Percentiles rank a stretch among this genome's conserved stretches.
These are phyloP conservation scores for Acrocyrtus sp. DNA, from an alignment of 2,888 invertebrate genomes.

Conservation along the genomic window DNA sequence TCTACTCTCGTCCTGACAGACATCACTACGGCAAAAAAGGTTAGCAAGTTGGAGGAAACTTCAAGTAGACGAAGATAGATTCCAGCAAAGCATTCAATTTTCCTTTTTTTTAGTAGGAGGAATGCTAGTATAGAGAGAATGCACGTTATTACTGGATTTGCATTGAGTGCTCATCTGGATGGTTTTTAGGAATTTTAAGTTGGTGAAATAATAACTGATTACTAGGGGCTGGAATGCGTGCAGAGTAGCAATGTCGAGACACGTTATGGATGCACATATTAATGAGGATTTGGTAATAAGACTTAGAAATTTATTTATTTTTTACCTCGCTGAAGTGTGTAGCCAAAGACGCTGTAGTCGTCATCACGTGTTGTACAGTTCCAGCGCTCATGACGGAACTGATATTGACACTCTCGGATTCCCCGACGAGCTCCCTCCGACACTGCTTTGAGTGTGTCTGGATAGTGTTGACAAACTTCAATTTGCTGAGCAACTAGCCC, in stretches of 20 bases:
- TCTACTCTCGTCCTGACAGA: not conserved
- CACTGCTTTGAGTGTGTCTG: constrained; percentile 69
- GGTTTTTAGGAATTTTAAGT: constrained; percentile 12
- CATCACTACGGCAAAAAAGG: not conserved
- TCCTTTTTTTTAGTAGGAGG: constrained; percentile 9
- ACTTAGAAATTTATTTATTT: constrained; percentile 29
- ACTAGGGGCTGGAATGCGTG: constrained; percentile 41
- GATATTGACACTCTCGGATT: constrained; percentile 71
- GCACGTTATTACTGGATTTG: constrained; percentile 57
- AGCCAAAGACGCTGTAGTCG: constrained; percentile 69
- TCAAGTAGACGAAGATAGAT: not conserved
- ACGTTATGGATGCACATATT: not conserved
- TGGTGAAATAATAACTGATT: constrained; percentile 45
- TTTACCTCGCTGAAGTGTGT: constrained; percentile 69
- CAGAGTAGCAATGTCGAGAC: not conserved
- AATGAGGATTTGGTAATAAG: not conserved
- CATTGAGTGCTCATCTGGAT: constrained; percentile 29
- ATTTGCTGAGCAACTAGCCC: constrained; percentile 63
- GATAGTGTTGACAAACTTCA: constrained; percentile 68
- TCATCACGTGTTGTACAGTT: constrained; percentile 68
- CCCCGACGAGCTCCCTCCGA: constrained; percentile 70
- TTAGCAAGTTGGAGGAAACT: not conserved
- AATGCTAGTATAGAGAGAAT: constrained; percentile 26
- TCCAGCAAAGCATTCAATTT: not conserved
- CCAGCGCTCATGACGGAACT: constrained; percentile 71